Percentiles rank a stretch among this genome's conserved stretches.
phyloP scores from a whole-genome alignment of 2,888 invertebrate species.

The Mayetiola destructor region DNA sequence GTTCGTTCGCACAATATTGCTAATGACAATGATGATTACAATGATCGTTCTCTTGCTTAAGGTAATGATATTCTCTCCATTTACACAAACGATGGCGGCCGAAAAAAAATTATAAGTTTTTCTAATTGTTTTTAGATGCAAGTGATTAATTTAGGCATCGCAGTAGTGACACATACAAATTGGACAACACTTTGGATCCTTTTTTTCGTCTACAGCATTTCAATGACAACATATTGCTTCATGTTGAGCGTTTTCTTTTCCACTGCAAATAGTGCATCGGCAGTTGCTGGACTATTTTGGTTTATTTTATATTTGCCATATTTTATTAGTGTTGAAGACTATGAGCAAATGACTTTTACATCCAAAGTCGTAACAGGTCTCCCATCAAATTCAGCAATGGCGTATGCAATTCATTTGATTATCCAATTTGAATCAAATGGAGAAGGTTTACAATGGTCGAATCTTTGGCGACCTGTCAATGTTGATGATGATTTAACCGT shows the following conservation, averaged over 20 bases:
- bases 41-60: slow-evolving; percentile 45
- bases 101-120: background rate
- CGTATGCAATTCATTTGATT: slow-evolving; percentile 54
- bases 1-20: slow-evolving; percentile 52
- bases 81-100: background rate
- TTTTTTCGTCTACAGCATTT: slow-evolving; percentile 52
- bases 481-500: slow-evolving; percentile 49
- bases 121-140: background rate
- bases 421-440: slow-evolving; percentile 52
- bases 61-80: slow-evolving; percentile 29
- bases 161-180: slow-evolving; percentile 55
- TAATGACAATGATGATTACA: slow-evolving; percentile 45
- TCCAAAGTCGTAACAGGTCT: slow-evolving; percentile 51
- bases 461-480: slow-evolving; percentile 41
- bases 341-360: slow-evolving; percentile 48
- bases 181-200: slow-evolving; percentile 54
- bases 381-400: slow-evolving; percentile 61
- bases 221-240: slow-evolving; percentile 63
- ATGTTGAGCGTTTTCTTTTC: slow-evolving; percentile 67
- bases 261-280: slow-evolving; percentile 64
- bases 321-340: slow-evolving; percentile 46
- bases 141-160: slow-evolving; percentile 20
- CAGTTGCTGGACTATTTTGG: slow-evolving; percentile 61
- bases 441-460: slow-evolving; percentile 43
- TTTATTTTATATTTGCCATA: slow-evolving; percentile 61